Evolutionary conservation across 2,797 vertebrate species (phyloP), one percentile per base, ranked within the genome.

Genomic region (Heterohyrax brucei): DNA sequence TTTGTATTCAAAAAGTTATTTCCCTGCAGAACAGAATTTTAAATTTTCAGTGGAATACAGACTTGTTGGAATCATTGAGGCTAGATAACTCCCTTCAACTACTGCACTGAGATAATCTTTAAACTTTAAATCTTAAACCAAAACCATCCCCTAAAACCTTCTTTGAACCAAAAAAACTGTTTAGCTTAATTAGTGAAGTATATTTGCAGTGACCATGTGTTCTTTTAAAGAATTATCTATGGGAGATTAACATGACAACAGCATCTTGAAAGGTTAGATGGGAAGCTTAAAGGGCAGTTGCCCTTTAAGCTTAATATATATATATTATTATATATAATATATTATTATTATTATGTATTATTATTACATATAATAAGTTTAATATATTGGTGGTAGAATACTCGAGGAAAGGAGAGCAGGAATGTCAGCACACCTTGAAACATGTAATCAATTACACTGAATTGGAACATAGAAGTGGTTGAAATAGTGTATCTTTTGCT

Each of bases 1-100:
- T 82, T 93, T 30, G 22, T 81, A 89, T 87, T 82, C 1, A 89
- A 91, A 87, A 85, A 70, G 53, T 93, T 33, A 78, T n/a, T 94
- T 92, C 33, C 26, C 39, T 70, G 68, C n/a, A 33, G 68, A 18
- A 70, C 68, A 70, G 68, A 33, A n/a, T 70, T 70, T n/a, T 70
- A n/a, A 70, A 70, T 70, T 70, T 14, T 70, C 30, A n/a, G 5
- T 68, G 28, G 64, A 68, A 68, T 13, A 10, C 10, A 68, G 64
- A 30, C 10, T 30, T 68, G 30, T 26, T n/a, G 66, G 66, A 68
- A 13, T 5, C 13, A 70, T 33, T 33, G 68, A 70, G n/a, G 68
- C 68, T 70, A 16, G 26, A 18, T 33, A n/a, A 70, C n/a, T 18
- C n/a, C 68, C 68, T 70, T 30, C n/a, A 70, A 33, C 68, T 33